These are phyloP conservation scores for Nannospalax galili DNA, from an alignment of 2,113 vertebrate species.

Conservation along the genomic window DNA sequence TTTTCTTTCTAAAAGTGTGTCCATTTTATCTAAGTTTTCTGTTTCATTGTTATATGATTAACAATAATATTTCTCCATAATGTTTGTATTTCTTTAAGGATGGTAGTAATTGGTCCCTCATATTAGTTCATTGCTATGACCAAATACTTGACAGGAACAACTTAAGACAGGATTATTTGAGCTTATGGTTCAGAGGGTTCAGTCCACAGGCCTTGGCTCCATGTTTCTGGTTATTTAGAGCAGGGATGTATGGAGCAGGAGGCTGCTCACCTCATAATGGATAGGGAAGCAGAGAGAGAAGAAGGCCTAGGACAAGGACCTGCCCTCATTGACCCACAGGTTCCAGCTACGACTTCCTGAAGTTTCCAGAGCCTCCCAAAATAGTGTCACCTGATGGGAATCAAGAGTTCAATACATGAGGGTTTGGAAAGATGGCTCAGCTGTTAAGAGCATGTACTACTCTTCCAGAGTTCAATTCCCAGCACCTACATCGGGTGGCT, in stretches of 20 bases:
- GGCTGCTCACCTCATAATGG: neutral
- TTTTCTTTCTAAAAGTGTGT: neutral
- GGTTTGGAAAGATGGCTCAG: too few species aligned
- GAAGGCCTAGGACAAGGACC: too few species aligned
- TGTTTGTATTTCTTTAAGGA: neutral
- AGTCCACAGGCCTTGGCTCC: neutral
- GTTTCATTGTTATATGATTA: neutral
- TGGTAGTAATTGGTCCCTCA: neutral
- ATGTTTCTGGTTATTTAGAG: neutral
- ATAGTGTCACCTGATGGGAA: neutral
- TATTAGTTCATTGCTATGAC: neutral
- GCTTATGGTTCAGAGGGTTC: neutral
- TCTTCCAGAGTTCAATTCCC: too few species aligned
- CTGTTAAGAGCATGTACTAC: too few species aligned
- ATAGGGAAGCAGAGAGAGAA: neutral
- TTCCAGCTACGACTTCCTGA: neutral
- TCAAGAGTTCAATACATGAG: too few species aligned
- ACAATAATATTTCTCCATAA: neutral
- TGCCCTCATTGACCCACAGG: neutral
- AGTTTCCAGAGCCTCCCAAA: neutral
- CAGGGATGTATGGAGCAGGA: neutral
- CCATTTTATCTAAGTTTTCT: slow-evolving; percentile 20
- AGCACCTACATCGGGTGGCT: too few species aligned
- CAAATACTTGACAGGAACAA: neutral
- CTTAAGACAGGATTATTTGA: neutral